A percentile compares a stretch with the other conserved stretches of the same genome.
phyloP scores from a whole-genome alignment of 1,140 invertebrate genomes.

The Drosophila parvula region DNA sequence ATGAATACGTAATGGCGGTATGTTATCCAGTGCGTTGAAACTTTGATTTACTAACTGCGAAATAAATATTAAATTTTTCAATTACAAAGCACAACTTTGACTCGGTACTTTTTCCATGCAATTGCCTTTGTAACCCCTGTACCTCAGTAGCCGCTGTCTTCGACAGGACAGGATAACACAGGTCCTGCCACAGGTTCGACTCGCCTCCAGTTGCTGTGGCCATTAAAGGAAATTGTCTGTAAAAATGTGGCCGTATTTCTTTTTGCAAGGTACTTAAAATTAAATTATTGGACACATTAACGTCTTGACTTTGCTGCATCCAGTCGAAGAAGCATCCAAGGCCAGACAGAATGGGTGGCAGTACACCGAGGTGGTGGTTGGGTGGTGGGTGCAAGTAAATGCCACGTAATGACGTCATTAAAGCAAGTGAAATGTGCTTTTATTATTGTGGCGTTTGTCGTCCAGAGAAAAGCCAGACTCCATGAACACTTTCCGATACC shows the following conservation, averaged over 20 bases:
- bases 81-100: conserved; percentile 62
- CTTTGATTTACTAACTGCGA: conserved; percentile 82
- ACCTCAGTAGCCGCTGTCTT: conserved; percentile 17
- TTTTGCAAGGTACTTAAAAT: conserved; percentile 83
- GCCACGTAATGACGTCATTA: conserved; percentile 81
- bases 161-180: conserved; percentile 44
- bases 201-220: conserved; percentile 46
- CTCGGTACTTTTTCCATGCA: conserved; percentile 77
- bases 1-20: conserved; percentile 74
- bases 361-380: too few species aligned
- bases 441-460: conserved; percentile 69
- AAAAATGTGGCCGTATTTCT: conserved; percentile 82
- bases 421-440: conserved; percentile 82
- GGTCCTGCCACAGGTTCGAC: conserved; percentile 47
- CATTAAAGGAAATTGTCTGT: conserved; percentile 83
- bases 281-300: conserved; percentile 83
- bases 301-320: conserved; percentile 71
- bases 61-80: conserved; percentile 83
- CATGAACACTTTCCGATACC: conserved; percentile 67
- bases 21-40: conserved; percentile 74
- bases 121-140: conserved; percentile 52
- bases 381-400: conserved; percentile 68
- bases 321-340: conserved; percentile 3
- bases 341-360: conserved; percentile 12
- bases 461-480: conserved; percentile 17